Base-by-base conservation (phyloP, 1,140 invertebrate genomes). In the Apis dorsata region DNA sequence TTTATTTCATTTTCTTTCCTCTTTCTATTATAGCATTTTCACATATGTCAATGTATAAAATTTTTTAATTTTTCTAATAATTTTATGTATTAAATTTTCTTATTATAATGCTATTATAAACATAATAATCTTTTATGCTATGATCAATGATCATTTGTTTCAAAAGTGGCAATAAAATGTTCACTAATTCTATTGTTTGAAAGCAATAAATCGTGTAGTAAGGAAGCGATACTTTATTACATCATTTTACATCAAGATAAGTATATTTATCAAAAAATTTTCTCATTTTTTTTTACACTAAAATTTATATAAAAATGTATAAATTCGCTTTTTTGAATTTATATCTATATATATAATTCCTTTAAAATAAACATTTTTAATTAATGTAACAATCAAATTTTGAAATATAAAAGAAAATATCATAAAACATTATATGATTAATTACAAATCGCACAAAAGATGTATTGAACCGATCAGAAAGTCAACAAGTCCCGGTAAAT, bases 401-500 rank as follows among this genome's bases (percentile, higher is more conserved):
- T n/a, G 13, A 21, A 53, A 34, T 77, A 9, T 24, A 53, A 65
- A 65, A 7, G 24, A 21, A 13, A 51, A 53, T 65, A 15, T 10
- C 21, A 2, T 62, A 12, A n/a, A 53, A 24, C 12, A 55, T 51
- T 49, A 11, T 66, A 44, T 10, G 21, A 24, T 10, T 9, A 24
- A 71, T 63, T 71, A 72, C 13, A 62, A 75, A 75, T 63, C 15
- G 21, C 11, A 51, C 9, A 7, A 12, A 73, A 63, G 24, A 53
- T 65, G 21, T 65, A 24, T n/a, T 17, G 49, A 49, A 62, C 12
- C 51, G 21, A 63, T 74, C 60, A 17, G 21, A 65, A 80, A 80
- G 21, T 74, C 60, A 74, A 80, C 49, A 62, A 28, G 15, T 15
- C 57, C 17, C 28, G 70, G 28, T 78, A 68, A 66, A 68, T 68